These are phyloP conservation scores for Lanius collurio DNA, from an alignment of 2,113 vertebrate species.

Conservation along the genomic window DNA sequence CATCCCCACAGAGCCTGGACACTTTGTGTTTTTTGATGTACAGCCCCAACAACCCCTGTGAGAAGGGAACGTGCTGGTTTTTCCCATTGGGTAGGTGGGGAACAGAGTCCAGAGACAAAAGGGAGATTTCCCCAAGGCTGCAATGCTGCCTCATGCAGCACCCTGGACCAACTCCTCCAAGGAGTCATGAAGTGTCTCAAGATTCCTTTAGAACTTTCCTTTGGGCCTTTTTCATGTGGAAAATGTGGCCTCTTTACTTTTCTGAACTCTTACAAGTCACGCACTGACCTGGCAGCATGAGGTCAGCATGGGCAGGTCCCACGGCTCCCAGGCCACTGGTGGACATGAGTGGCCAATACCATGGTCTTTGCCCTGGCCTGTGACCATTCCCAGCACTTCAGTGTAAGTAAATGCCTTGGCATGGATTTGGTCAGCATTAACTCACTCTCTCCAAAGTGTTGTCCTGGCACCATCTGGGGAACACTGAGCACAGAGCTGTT, in stretches of 20 bases:
- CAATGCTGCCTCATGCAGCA: neutral
- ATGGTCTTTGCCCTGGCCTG: neutral
- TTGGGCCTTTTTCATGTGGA: neutral
- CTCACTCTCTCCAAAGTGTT: neutral
- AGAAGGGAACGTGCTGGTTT: neutral
- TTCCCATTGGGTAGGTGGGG: neutral
- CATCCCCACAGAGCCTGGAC: neutral
- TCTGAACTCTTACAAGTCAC: neutral
- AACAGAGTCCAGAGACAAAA: neutral
- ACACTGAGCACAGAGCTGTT: neutral
- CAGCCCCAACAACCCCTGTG: neutral
- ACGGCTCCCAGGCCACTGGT: neutral
- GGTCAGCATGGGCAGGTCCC: neutral
- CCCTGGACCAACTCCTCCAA: neutral
- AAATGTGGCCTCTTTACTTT: neutral
- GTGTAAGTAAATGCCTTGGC: neutral
- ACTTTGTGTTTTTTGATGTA: neutral
- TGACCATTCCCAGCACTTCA: neutral
- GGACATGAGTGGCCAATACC: fast-evolving
- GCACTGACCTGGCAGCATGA: neutral
- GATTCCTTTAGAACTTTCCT: neutral
- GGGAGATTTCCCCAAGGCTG: neutral
- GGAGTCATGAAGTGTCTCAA: neutral
- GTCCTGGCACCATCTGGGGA: neutral
- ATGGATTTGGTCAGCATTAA: neutral